Evolutionary conservation across 2,113 vertebrate genomes (phyloP).

Genomic region (Perca schrenkii): DNA sequence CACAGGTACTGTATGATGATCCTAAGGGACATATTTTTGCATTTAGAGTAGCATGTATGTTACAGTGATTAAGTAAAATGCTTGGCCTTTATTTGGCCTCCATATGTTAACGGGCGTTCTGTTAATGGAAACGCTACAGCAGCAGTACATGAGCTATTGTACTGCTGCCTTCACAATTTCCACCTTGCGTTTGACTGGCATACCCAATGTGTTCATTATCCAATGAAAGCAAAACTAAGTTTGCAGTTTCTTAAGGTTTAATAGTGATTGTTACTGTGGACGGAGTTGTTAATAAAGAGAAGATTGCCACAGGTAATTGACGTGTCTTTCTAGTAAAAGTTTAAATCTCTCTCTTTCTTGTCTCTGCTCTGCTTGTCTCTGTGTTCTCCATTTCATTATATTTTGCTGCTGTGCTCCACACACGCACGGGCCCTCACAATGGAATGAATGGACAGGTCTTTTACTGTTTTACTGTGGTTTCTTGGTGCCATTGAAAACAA

Average conservation of each 20-base stretch:
- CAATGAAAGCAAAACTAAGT: background rate
- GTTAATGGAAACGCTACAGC: background rate
- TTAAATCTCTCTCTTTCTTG: background rate
- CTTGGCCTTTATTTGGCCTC: no score
- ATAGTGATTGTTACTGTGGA: background rate
- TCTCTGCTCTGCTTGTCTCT: background rate
- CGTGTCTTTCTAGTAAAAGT: background rate
- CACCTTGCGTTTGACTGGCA: background rate
- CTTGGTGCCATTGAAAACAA: constrained; percentile 25
- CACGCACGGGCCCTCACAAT: background rate
- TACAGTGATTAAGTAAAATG: no score
- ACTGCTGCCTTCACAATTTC: background rate
- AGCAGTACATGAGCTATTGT: background rate
- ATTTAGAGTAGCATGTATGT: no score
- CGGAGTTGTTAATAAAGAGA: background rate
- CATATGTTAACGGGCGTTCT: no score
- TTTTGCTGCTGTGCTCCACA: background rate
- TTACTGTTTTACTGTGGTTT: constrained; percentile 11
- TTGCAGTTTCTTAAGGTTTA: background rate
- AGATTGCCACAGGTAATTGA: background rate
- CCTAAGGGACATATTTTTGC: no score
- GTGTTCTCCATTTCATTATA: background rate
- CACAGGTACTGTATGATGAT: no score
- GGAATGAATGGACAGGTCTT: constrained; percentile 9
- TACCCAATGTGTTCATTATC: background rate